A percentile compares a stretch with the other conserved stretches of the same genome.
Conservation (phyloP, 2,113 vertebrate genomes). For the Chaetorhynchus papuensis region DNA sequence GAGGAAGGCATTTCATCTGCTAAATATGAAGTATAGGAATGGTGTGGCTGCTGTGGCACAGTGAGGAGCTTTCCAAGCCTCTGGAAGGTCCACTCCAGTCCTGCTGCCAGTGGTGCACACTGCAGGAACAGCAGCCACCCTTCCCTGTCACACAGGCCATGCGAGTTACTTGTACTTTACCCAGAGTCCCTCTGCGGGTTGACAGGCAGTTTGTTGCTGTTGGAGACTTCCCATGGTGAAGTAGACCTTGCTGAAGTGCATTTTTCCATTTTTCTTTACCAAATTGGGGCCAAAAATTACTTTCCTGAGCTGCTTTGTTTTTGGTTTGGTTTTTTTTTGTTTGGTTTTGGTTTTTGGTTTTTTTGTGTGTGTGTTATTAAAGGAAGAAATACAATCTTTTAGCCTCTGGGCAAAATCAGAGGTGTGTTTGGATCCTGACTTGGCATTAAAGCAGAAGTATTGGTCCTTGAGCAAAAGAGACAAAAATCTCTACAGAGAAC, state of each 20-base stretch:
- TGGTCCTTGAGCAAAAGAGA: neutral
- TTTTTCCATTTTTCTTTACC: neutral
- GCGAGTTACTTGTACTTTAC: accelerated
- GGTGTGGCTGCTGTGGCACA: neutral
- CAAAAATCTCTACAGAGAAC: neutral
- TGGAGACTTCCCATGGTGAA: neutral
- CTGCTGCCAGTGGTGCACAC: accelerated
- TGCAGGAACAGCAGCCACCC: neutral
- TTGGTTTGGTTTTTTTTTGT: too few species aligned
- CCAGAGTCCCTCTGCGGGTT: neutral
- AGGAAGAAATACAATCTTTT: neutral
- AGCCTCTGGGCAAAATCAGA: neutral
- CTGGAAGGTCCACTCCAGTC: neutral
- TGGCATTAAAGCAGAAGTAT: neutral
- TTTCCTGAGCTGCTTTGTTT: neutral
- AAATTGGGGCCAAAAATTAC: neutral
- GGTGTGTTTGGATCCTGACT: neutral
- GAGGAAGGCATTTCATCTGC: accelerated
- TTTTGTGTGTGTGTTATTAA: neutral
- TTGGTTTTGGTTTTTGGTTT: too few species aligned
- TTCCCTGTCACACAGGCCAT: neutral
- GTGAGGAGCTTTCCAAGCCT: neutral
- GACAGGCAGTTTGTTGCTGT: neutral
- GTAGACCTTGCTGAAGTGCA: neutral
- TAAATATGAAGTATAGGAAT: neutral